These are phyloP conservation scores for Mohoua ochrocephala DNA, from an alignment of 2,113 vertebrate species.

Conservation along the genomic window DNA sequence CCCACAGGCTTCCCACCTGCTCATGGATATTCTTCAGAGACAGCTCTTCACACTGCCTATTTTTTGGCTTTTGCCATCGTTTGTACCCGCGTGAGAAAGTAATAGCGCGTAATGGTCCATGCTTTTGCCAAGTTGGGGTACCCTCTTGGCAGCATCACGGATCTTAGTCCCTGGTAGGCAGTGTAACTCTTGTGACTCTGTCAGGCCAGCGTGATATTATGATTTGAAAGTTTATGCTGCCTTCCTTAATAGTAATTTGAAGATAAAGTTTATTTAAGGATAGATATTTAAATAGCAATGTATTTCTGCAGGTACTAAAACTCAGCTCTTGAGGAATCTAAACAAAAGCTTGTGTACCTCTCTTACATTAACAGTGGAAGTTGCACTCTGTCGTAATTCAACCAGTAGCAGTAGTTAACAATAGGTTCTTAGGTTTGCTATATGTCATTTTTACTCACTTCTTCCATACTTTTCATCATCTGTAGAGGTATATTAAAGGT, in stretches of 20 bases:
- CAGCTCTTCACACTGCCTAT: not conserved
- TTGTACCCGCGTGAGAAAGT: not conserved
- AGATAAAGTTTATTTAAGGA: not conserved
- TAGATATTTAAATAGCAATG: not conserved
- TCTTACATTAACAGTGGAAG: not conserved
- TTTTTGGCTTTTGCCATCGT: not conserved
- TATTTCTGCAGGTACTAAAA: not conserved
- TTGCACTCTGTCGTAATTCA: not conserved
- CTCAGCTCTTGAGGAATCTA: not conserved
- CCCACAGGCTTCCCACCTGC: not conserved
- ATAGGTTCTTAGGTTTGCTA: not conserved
- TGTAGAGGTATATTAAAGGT: not conserved
- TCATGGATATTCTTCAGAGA: not conserved
- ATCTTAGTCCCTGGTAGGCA: no score
- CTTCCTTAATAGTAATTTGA: not conserved
- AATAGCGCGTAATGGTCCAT: rapidly evolving
- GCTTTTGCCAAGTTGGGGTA: not conserved
- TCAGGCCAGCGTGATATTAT: not conserved
- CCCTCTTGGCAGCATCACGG: not conserved
- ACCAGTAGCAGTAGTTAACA: not conserved
- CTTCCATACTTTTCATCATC: not conserved
- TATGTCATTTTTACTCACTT: not conserved
- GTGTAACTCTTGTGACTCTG: not conserved
- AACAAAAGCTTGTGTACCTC: not conserved
- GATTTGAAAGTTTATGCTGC: not conserved